Base-by-base conservation (phyloP, 1,140 invertebrate species). In the honey bee (Apis mellifera) region DNA sequence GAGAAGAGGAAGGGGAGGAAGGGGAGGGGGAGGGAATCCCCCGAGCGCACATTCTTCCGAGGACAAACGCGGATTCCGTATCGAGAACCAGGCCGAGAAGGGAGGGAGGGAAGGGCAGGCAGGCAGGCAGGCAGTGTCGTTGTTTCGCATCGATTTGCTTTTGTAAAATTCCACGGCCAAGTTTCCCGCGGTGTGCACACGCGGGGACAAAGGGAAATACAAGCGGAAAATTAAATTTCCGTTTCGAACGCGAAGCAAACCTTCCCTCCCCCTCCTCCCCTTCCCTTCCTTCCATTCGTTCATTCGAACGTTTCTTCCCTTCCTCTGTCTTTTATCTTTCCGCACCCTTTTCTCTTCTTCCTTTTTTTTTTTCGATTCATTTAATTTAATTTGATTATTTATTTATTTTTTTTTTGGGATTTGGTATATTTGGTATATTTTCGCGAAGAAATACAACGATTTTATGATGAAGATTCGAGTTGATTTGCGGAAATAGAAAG, bases 221-320 rank as follows among this genome's bases (percentile, higher is more conserved):
- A 72, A 32, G 78, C 13, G 48, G 70, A 74, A 80, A 80, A 80
- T 80, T 80, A 80, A 80, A 80, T 74, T 80, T 80, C 60, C n/a
- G 52, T 80, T 80, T 26, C n/a, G 70, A 66, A 66, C 42, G 21
- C 48, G 23, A 9, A 42, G 70, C 15, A 9, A 17, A 4, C 23
- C 12, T 2, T 3, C 15, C 17, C 2, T n/a, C 19, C 21, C 3
- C 2, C 15, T 4, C 11, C n/a, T 13, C 17, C 55, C 7, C 2
- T n/a, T n/a, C 17, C 15, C 54, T 19, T 57, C 9, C 3, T 15
- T 54, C 15, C 19, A 57, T 9, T 19, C 19, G 17, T 64, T 23
- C 26, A 9, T 23, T 9, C 62, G 23, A n/a, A 13, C 1, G 15
- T 15, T 19, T 9, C 23, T 26, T 64, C 62, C 21, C 21, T 12